phyloP scores from a whole-genome alignment of 2,888 invertebrate genomes.

The Trissolcus japonicus region DNA sequence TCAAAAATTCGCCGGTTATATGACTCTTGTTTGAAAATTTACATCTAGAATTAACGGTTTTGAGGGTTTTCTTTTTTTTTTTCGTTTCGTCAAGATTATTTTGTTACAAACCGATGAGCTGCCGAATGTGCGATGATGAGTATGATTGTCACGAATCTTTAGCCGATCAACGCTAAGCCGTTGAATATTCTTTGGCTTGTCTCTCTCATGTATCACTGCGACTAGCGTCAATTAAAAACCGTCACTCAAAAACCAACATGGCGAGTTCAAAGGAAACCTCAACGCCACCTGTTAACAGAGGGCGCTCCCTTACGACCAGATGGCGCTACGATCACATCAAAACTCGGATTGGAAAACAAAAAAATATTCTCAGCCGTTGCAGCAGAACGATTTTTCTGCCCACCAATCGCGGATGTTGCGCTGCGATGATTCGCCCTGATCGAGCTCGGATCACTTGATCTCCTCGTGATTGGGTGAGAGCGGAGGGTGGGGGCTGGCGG shows the following conservation, averaged over 20 bases:
- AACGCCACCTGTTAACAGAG: no score
- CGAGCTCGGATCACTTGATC: slow-evolving; percentile 71
- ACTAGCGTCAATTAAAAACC: slow-evolving; percentile 33
- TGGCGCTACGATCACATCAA: slow-evolving; percentile 11
- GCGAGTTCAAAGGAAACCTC: not conserved
- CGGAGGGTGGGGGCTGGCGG: slow-evolving; percentile 63
- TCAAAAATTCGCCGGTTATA: slow-evolving; percentile 6
- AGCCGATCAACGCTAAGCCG: slow-evolving; percentile 37
- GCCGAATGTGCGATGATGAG: slow-evolving; percentile 41
- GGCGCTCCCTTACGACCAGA: not conserved
- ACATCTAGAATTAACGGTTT: not conserved
- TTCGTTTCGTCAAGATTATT: slow-evolving; percentile 27
- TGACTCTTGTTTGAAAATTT: not conserved
- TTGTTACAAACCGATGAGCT: slow-evolving; percentile 33
- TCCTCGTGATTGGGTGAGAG: slow-evolving; percentile 70
- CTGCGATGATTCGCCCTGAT: slow-evolving; percentile 62
- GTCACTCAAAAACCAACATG: not conserved
- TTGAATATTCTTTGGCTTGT: slow-evolving; percentile 48
- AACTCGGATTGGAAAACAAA: not conserved
- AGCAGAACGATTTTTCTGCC: slow-evolving; percentile 69
- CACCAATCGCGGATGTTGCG: slow-evolving; percentile 67
- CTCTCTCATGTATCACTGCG: slow-evolving; percentile 42
- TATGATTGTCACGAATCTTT: slow-evolving; percentile 46
- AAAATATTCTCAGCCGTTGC: slow-evolving; percentile 64
- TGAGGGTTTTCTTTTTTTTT: slow-evolving; percentile 14